Evolutionary conservation across 2,113 vertebrate species (phyloP), one percentile per base, ranked within the genome.

Genomic region (Peromyscus leucopus): DNA sequence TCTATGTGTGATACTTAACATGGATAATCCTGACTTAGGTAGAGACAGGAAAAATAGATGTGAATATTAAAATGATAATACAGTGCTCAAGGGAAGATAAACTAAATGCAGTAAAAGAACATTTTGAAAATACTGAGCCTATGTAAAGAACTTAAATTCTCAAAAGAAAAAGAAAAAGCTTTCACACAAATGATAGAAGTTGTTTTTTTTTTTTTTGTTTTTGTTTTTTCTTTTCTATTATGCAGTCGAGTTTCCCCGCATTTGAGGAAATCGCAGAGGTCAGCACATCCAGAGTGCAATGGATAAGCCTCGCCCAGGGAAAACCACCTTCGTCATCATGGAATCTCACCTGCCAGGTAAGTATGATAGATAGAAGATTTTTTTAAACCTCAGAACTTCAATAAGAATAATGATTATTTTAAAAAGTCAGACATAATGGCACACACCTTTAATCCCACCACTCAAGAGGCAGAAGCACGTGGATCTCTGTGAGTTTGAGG

Each of bases 21-120:
- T 85, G 72, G 39, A 65, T 36, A 94, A 94, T 91, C 95, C 76
- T 93, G 26, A 93, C 39, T 90, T 85, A 95, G 17, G 1, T 39
- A 63, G 28, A 85, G 6, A 39, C 39, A 63, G n/a, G 26, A 93
- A 39, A 94, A 85, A 90, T 90, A 95, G 84, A 69, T 63, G 63
- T 91, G 4, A 74, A 72, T 13, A 88, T 84, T 90, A 48, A 67
- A 69, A 67, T 92, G 90, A 67, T 51, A 89, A 88, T 59, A 89
- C 0, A 92, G 4, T 46, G 65, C 5, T 71, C 28, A 76, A 78
- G 6, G 51, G 28, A 24, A 86, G 63, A 59, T 82, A 80, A 96
- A 65, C n/a, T 82, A 74, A 76, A 42, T 7, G 95, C 69, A 74
- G 4, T 42, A 9, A 78, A 84, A 90, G 63, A 85, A 36, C 19